Conservation (phyloP, 1,140 invertebrate species). For the Drosophila equinoxialis region DNA sequence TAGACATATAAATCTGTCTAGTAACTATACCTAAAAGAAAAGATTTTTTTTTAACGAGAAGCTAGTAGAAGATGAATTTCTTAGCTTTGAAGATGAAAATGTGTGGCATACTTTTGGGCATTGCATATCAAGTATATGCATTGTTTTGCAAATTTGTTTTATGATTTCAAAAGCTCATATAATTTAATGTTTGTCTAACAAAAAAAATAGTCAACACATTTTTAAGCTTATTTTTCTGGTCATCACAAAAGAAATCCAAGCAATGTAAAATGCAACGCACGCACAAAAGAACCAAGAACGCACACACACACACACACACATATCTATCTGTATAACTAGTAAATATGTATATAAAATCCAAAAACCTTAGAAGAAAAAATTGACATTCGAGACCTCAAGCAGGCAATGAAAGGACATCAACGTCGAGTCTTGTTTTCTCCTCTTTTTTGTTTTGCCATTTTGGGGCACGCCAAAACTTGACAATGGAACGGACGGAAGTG, state of each 20-base stretch:
- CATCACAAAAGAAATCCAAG: slow-evolving; percentile 13
- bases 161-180: not conserved
- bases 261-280: slow-evolving; percentile 45
- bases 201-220: slow-evolving; percentile 27
- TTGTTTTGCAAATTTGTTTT: not conserved
- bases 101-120: not conserved
- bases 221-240: not conserved
- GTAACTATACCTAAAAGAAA: too few species aligned
- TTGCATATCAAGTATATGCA: not conserved
- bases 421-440: slow-evolving; percentile 11
- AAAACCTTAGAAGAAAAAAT: slow-evolving; percentile 31
- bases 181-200: not conserved
- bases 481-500: slow-evolving; percentile 16
- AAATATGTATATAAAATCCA: slow-evolving; percentile 26
- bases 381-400: slow-evolving; percentile 40
- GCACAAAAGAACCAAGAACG: slow-evolving; percentile 30
- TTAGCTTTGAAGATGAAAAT: not conserved
- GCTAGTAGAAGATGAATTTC: not conserved
- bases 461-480: slow-evolving; percentile 42
- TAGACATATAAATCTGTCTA: too few species aligned
- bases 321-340: not conserved
- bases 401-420: slow-evolving; percentile 50
- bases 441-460: slow-evolving; percentile 25
- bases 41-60: not conserved
- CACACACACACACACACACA: slow-evolving; percentile 3